Base-by-base conservation (phyloP, 2,888 invertebrate genomes). In the Adineta ricciae region DNA sequence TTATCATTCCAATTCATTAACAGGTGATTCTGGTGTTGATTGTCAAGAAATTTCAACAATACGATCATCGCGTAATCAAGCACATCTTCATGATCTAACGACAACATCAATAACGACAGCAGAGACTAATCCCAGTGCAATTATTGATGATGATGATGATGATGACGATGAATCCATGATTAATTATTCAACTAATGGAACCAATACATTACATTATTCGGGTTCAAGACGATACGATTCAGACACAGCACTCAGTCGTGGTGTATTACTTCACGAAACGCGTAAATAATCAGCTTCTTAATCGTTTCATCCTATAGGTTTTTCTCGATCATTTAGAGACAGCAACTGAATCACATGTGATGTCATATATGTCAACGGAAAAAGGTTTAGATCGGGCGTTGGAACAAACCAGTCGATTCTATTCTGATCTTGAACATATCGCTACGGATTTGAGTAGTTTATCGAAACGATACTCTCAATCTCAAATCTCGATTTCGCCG, bases 1-100 rank as follows among this genome's bases (percentile, higher is more conserved):
- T 41, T 78, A 78, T 78, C 78, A 78, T 78, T 78, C 78, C 38
- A 78, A 78, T 78, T 78, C 78, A 19, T 32, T 64, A 78, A 78
- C 41, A 11, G 78, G 78, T 78, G 78, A 78, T 78, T 78, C 78
- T 9, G 78, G 78, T 78, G 41, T 78, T 78, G 78, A 78, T 38
- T 78, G 64, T 32, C 64, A 64, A 32, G 64, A 64, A 9, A 64
- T 64, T 64, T 64, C 64, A 36, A 64, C 64, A 64, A 64, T 64
- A 36, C 19, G 32, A 64, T 64, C 27, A 64, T 64, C 64, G 16
- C 64, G 36, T 1, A 64, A 36, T 64, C 64, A 64, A 64, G 32
- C 27, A 64, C 16, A 19, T 27, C 0, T 36, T 19, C 24, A 36
- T 64, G 64, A 64, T 64, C 16, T 9, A 19, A 64, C 32, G 5